Evolutionary conservation across 1,140 invertebrate genomes (phyloP).

Genomic region (silkworm (Bombyx mori)): DNA sequence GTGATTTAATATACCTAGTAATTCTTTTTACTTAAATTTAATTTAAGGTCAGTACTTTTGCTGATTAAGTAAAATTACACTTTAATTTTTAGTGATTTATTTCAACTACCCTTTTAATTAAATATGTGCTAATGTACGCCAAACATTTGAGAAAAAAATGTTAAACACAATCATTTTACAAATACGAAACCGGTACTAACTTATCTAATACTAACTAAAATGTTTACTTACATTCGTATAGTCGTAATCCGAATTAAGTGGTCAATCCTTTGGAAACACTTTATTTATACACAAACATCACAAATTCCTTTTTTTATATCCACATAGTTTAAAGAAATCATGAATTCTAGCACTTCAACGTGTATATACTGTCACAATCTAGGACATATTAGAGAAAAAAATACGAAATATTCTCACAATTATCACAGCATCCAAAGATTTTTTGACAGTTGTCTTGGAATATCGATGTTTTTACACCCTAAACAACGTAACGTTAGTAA

Average conservation of each 20-base stretch:
- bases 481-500: constrained; percentile 13
- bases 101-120: no score
- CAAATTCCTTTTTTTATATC: constrained; percentile 50
- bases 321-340: constrained; percentile 32
- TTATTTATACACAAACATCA: constrained; percentile 43
- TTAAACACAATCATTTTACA: no score
- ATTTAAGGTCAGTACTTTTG: no score
- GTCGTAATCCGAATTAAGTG: constrained; percentile 48
- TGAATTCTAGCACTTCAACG: constrained; percentile 28
- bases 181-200: no score
- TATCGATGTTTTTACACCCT: constrained; percentile 16
- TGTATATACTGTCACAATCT: constrained; percentile 24
- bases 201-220: constrained; percentile 27
- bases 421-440: constrained; percentile 29
- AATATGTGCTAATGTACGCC: no score
- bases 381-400: constrained; percentile 10
- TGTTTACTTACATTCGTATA: constrained; percentile 63
- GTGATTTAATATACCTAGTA: no score
- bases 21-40: no score
- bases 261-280: constrained; percentile 33
- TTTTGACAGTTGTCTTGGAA: constrained; percentile 45
- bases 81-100: no score
- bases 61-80: no score
- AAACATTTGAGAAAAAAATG: no score
- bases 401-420: constrained; percentile 26